A percentile compares a stretch with the other conserved stretches of the same genome.
phyloP scores from a whole-genome alignment of 2,888 invertebrate genomes.

The Drosophila rellima region DNA sequence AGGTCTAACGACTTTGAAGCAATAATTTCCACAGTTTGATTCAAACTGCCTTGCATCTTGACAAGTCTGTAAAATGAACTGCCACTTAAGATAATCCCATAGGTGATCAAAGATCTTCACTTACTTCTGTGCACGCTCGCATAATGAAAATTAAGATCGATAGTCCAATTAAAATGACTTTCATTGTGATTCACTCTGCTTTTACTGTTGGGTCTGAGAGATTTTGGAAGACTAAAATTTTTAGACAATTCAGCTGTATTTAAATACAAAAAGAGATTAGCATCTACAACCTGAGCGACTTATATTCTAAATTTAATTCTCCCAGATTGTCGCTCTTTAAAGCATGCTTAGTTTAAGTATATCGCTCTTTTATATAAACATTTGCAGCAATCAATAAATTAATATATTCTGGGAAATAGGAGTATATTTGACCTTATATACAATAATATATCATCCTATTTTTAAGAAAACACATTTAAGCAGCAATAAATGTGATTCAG shows the following conservation, averaged over 20 bases:
- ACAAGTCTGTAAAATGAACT: not conserved
- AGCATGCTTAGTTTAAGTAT: too few species aligned
- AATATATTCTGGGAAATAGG: too few species aligned
- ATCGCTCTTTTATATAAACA: too few species aligned
- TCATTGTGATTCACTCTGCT: not conserved
- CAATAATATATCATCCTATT: too few species aligned
- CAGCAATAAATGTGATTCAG: too few species aligned
- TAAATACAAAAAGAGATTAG: too few species aligned
- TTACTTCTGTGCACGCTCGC: not conserved
- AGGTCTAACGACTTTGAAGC: slow-evolving; percentile 6
- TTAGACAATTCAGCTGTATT: not conserved
- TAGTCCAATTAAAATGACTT: not conserved
- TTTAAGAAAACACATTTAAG: too few species aligned
- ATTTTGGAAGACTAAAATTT: not conserved
- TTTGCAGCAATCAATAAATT: too few species aligned
- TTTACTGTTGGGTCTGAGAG: not conserved
- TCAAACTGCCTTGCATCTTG: not conserved
- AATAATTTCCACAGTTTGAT: slow-evolving; percentile 6
- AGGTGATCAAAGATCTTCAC: not conserved
- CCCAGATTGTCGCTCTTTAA: too few species aligned
- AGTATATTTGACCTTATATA: too few species aligned
- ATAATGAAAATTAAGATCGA: not conserved
- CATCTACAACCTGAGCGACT: too few species aligned
- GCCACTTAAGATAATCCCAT: not conserved
- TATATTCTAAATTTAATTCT: too few species aligned